These are phyloP conservation scores for Nudaria mundana DNA, from an alignment of 2,888 invertebrate species.

Conservation along the genomic window DNA sequence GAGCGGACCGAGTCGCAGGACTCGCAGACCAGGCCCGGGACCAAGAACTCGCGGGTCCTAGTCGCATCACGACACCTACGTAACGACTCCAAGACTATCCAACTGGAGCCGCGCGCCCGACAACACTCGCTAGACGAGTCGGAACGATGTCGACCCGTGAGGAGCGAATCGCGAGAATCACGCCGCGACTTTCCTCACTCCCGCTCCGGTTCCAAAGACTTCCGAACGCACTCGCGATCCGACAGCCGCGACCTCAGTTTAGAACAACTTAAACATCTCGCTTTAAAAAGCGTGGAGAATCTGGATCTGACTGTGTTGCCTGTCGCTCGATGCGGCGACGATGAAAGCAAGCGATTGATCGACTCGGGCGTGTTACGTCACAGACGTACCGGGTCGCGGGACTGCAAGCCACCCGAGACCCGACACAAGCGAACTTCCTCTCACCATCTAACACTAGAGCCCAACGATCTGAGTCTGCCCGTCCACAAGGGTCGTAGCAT, in stretches of 20 bases:
- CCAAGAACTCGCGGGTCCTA: conserved; percentile 64
- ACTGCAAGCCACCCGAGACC: conserved; percentile 53
- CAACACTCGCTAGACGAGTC: conserved; percentile 59
- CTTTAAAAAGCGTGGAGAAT: conserved; percentile 72
- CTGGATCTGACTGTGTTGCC: conserved; percentile 67
- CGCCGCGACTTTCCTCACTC: conserved; percentile 41
- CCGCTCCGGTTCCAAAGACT: conserved; percentile 50
- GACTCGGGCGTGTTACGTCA: conserved; percentile 75
- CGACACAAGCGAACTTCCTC: conserved; percentile 73
- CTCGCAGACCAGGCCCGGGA: conserved; percentile 39
- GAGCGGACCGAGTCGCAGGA: conserved; percentile 71
- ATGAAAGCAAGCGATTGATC: conserved; percentile 72
- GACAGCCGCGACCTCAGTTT: conserved; percentile 75
- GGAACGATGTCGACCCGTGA: conserved; percentile 42
- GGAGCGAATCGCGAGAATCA: conserved; percentile 41
- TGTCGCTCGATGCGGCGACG: conserved; percentile 60
- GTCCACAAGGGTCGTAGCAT: conserved; percentile 70
- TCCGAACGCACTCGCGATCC: conserved; percentile 73
- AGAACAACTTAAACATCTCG: conserved; percentile 70
- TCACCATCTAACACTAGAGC: conserved; percentile 73
- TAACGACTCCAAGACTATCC: conserved; percentile 84
- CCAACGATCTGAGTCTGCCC: conserved; percentile 56
- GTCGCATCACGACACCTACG: conserved; percentile 80
- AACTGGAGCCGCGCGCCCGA: conserved; percentile 80
- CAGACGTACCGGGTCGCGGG: conserved; percentile 82